Evolutionary conservation across 2,797 vertebrate species (phyloP), one percentile per base, ranked within the genome.

Genomic region (Amniataba percoides): DNA sequence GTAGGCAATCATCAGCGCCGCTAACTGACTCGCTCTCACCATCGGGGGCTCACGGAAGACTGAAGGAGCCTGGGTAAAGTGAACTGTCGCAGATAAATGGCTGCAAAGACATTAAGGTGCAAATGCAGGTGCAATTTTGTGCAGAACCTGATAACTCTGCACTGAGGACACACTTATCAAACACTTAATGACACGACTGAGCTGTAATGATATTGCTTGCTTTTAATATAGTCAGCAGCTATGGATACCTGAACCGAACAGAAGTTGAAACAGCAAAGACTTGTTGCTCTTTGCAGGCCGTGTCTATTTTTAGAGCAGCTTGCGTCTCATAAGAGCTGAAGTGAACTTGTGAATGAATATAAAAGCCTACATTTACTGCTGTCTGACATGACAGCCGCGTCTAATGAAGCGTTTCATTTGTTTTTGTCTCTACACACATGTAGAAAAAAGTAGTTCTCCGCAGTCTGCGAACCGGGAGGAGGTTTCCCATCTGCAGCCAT

Each of bases 361-460:
- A 27, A 51, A 61, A 52, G 43, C 21, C 39, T 39, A 8, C 2
- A 66, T 69, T 9, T 58, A 57, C n/a, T 57, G 36, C 34, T 16
- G 34, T 21, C 1, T 27, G 42, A 69, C 63, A 40, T 3, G 1
- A 13, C n/a, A 57, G 71, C 27, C 34, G 65, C 65, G 53, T 70
- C 68, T 48, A 74, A 77, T 62, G 19, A 46, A 16, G 60, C 42
- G 14, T 46, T 49, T 71, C 34, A 42, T 39, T 49, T 59, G 52
- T 27, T 69, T 39, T 43, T 51, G 18, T 7, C 21, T 49, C 53
- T 16, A 39, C 61, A 66, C 52, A 59, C 61, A 5, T 27, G 12
- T 27, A 55, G 48, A 61, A 18, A 53, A 53, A 53, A 25, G 48
- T 21, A 0, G 2, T 40, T 25, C 52, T 15, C 31, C 23, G 8